Evolutionary conservation across 1,140 invertebrate genomes (phyloP), one percentile per base, ranked within the genome.

Genomic region (Sminthurides bifidus): DNA sequence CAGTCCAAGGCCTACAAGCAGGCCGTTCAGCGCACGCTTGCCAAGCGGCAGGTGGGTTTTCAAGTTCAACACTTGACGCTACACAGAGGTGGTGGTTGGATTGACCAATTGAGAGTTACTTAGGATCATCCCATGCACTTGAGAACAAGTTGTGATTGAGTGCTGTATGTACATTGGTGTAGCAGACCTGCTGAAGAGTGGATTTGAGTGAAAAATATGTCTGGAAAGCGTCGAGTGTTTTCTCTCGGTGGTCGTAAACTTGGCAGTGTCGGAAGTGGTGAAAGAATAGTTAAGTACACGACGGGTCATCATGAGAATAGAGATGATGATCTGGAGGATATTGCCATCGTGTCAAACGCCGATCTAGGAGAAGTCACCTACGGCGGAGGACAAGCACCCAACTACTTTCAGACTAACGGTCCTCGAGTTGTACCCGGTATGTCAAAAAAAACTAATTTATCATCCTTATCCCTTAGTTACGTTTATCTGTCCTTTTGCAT

Each of bases 321-420:
- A 33, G 73, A 75, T 38, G 73, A 75, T 59, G 73, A 74, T 35
- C 56, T 74, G 3, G 72, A 75, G 49, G 73, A 75, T 54, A 74
- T 76, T 45, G 70, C 74, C 30, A 72, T 76, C 23, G 73, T 76
- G 10, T 69, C 68, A 27, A 70, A 71, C 58, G 68, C 71, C 17
- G 68, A 68, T 40, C 69, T 73, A 5, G 69, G 69, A 33, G 69
- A 69, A 52, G 70, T 73, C 56, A 72, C 68, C 30, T 73, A 73
- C 60, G 72, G 72, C 2, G 67, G 65, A 26, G 70, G 72, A 52
- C 66, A 67, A 58, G 60, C 58, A 44, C 59, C 63, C 15, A 65
- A 65, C 49, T 65, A 57, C 29, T 65, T 71, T 44, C 74, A 74
- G 8, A 73, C 73, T 46, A 77, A 78, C 66, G 76, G 76, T 43